These are phyloP conservation scores for Melieria crassipennis DNA, from an alignment of 2,888 invertebrate species.

Conservation along the genomic window DNA sequence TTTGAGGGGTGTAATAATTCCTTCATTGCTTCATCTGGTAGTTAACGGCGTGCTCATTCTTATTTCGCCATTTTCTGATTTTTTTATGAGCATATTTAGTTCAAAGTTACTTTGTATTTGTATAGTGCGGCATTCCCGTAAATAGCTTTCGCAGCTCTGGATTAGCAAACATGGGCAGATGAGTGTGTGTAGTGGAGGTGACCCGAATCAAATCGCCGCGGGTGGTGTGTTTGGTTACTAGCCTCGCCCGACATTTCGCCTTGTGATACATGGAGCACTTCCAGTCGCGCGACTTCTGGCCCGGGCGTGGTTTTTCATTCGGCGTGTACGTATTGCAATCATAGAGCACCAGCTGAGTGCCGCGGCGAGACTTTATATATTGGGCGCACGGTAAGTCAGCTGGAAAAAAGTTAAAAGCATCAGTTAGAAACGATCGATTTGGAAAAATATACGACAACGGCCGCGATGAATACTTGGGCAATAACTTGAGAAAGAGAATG, in stretches of 20 bases:
- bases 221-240: conserved; percentile 54
- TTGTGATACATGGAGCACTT: conserved; percentile 66
- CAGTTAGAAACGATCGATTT: too few relatives aligned
- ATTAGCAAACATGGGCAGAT: conserved; percentile 53
- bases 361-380: conserved; percentile 52
- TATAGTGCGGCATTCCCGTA: too few relatives aligned
- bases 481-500: too few relatives aligned
- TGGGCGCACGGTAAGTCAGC: conserved; percentile 30
- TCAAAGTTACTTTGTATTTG: too few relatives aligned
- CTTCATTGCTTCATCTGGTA: too few relatives aligned
- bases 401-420: neutral
- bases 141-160: neutral
- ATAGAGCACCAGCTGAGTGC: conserved; percentile 57
- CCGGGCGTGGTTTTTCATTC: conserved; percentile 59
- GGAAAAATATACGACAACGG: too few relatives aligned
- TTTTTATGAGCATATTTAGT: too few relatives aligned
- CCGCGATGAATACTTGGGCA: too few relatives aligned
- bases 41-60: too few relatives aligned
- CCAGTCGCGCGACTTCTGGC: conserved; percentile 61
- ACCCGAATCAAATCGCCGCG: conserved; percentile 54
- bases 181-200: conserved; percentile 55
- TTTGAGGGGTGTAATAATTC: too few relatives aligned
- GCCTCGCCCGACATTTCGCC: conserved; percentile 60
- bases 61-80: too few relatives aligned
- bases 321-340: conserved; percentile 64